Evolutionary conservation across 2,888 invertebrate species (phyloP).

Genomic region (Plagodis dolabraria): DNA sequence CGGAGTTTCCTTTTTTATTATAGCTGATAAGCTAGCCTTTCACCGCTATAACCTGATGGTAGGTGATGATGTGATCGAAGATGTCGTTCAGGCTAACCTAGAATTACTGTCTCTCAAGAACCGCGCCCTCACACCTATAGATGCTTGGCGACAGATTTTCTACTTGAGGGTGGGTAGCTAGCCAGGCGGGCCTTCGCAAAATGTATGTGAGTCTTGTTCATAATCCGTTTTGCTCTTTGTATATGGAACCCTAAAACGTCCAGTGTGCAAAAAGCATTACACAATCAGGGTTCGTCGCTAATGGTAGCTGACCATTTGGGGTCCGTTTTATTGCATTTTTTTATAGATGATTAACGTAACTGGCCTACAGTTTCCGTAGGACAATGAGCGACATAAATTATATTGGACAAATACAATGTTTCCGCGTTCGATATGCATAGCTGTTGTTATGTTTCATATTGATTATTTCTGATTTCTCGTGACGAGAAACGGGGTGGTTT

Average conservation of each 20-base stretch:
- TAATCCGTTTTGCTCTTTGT: slow-evolving; percentile 32
- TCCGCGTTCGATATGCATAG: slow-evolving; percentile 62
- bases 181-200: no score
- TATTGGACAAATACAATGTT: slow-evolving; percentile 70
- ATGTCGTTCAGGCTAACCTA: no score
- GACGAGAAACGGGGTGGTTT: background rate
- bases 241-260: slow-evolving; percentile 36
- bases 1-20: no score
- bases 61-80: no score
- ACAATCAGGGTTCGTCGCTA: slow-evolving; percentile 70
- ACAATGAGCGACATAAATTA: slow-evolving; percentile 78
- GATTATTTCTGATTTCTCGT: slow-evolving; percentile 14
- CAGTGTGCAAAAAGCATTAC: slow-evolving; percentile 8
- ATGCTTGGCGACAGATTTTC: no score
- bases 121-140: no score
- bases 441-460: slow-evolving; percentile 35
- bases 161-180: no score
- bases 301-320: slow-evolving; percentile 53
- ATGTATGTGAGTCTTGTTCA: background rate
- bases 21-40: no score
- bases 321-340: slow-evolving; percentile 68
- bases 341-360: slow-evolving; percentile 73
- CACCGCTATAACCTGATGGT: no score
- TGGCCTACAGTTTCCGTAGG: slow-evolving; percentile 77
- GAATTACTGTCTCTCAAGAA: no score